phyloP scores from a whole-genome alignment of 2,797 vertebrate genomes.

The Oreochromis grahami region DNA sequence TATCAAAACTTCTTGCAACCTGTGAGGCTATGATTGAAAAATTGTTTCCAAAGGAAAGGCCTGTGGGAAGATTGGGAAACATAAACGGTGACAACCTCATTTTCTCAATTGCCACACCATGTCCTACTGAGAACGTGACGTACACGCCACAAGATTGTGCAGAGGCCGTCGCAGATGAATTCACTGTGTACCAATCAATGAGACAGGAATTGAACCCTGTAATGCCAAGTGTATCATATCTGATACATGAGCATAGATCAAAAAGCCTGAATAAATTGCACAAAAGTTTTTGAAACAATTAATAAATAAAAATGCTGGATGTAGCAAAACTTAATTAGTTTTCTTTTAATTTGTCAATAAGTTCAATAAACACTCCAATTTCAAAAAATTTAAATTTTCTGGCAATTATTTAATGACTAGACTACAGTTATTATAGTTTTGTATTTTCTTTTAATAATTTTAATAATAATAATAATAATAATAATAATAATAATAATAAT shows the following conservation, averaged over 20 bases:
- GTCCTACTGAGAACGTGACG: background rate
- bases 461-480: no score
- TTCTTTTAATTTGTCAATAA: background rate
- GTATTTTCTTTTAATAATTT: background rate
- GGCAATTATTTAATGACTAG: background rate
- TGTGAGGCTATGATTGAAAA: background rate
- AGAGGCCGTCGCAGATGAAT: background rate
- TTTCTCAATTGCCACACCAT: background rate
- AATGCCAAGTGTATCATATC: background rate
- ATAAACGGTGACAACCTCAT: background rate
- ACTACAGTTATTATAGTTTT: background rate
- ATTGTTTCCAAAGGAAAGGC: background rate
- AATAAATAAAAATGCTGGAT: background rate
- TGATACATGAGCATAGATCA: background rate
- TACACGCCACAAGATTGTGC: background rate
- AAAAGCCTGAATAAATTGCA: background rate
- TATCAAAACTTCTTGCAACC: background rate
- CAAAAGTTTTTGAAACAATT: background rate
- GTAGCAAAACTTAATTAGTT: background rate
- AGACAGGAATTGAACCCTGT: background rate
- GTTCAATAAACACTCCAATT: background rate
- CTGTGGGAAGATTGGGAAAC: background rate
- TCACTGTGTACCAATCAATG: background rate
- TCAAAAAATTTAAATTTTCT: rapidly evolving
- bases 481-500: no score